Percentiles rank a stretch among this genome's conserved stretches.
These are phyloP conservation scores for Donacobius atricapilla DNA, from an alignment of 2,113 vertebrate genomes.

Conservation along the genomic window DNA sequence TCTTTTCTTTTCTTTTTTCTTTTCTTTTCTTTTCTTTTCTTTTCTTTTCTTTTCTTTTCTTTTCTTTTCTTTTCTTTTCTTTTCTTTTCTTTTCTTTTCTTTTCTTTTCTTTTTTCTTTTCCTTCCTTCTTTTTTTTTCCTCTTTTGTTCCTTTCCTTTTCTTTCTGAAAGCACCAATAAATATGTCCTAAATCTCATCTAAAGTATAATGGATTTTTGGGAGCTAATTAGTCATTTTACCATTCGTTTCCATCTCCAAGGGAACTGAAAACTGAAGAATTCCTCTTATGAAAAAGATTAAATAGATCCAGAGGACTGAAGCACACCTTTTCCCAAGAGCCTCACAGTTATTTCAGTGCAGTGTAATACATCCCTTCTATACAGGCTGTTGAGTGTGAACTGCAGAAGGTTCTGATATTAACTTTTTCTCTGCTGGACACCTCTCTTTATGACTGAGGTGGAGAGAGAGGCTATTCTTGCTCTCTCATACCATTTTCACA, in stretches of 20 bases:
- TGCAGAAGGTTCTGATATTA: background rate
- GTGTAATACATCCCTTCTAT: background rate
- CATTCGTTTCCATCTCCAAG: background rate
- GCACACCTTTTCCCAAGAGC: background rate
- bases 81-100: too few species aligned
- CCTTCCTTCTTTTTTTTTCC: background rate
- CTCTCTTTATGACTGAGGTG: background rate
- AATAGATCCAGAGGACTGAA: background rate
- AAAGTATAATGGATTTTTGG: background rate
- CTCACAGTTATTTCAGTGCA: background rate
- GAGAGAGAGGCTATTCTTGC: background rate
- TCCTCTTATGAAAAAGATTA: background rate
- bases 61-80: too few species aligned
- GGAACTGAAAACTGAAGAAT: background rate
- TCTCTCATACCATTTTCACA: background rate
- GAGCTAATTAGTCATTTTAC: background rate
- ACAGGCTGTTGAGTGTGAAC: background rate
- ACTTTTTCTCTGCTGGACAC: background rate
- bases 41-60: too few species aligned
- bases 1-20: too few species aligned
- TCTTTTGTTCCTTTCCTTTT: background rate
- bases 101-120: too few species aligned
- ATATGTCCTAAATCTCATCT: background rate
- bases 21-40: too few species aligned
- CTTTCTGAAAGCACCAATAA: background rate